These are phyloP conservation scores for Pipistrellus pipistrellus DNA, from an alignment of 2,797 vertebrate genomes.

Conservation along the genomic window DNA sequence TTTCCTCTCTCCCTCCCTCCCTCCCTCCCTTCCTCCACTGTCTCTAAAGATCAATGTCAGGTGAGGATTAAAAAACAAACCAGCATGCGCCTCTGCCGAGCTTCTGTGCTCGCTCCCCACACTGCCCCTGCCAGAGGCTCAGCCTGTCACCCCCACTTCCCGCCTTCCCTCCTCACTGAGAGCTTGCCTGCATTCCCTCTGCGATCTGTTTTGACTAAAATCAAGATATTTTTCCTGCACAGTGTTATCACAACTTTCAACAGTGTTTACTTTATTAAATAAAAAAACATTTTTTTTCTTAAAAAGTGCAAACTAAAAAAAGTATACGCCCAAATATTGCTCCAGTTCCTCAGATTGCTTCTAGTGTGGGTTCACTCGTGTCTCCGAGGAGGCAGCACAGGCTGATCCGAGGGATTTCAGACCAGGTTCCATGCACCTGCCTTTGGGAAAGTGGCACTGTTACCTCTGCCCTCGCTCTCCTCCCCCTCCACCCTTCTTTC, in stretches of 20 bases:
- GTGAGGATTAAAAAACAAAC: no score
- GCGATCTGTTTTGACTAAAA: not conserved
- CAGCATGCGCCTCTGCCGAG: not conserved
- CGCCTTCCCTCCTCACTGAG: not conserved
- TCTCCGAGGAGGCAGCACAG: not conserved
- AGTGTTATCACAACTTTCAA: not conserved
- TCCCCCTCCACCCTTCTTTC: not conserved
- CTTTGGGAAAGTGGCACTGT: not conserved
- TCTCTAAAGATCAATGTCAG: no score
- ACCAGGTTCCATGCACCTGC: not conserved
- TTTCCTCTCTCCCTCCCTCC: no score
- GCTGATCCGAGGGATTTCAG: not conserved
- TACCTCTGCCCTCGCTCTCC: fast-evolving
- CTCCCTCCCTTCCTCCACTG: no score
- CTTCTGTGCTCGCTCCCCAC: fast-evolving
- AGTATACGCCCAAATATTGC: not conserved
- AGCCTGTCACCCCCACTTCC: not conserved
- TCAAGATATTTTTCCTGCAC: not conserved
- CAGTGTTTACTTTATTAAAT: not conserved
- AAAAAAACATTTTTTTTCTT: not conserved
- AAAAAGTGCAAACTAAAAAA: not conserved
- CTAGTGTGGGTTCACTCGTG: fast-evolving
- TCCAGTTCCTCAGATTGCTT: not conserved
- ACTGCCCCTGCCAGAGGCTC: no score
- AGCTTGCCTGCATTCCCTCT: not conserved